These are phyloP conservation scores for Mystacides longicornis DNA, from an alignment of 2,888 invertebrate species.

Conservation along the genomic window DNA sequence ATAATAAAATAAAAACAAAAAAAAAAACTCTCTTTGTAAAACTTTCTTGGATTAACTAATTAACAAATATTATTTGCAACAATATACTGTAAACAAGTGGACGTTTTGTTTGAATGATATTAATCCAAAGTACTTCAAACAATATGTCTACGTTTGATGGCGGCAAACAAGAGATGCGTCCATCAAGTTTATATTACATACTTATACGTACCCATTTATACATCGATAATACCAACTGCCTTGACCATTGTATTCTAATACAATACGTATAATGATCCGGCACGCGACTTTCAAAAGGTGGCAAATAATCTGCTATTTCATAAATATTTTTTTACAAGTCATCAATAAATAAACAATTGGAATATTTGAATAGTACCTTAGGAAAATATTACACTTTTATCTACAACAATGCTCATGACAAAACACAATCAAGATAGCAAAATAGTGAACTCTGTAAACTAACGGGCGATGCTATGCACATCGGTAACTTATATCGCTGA, in stretches of 20 bases:
- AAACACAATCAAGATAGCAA: not conserved
- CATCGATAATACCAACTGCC: not conserved
- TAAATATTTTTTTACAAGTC: no score
- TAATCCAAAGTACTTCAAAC: no score
- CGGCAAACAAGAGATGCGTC: not conserved
- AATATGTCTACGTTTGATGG: not conserved
- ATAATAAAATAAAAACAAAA: no score
- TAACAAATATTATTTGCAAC: no score
- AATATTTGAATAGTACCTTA: not conserved
- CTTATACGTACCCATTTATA: not conserved
- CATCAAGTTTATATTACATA: constrained; percentile 1
- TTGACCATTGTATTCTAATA: constrained; percentile 2
- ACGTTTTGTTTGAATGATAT: no score
- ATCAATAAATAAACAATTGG: no score
- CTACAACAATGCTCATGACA: not conserved
- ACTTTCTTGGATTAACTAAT: no score
- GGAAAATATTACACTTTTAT: not conserved
- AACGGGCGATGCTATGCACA: constrained; percentile 9
- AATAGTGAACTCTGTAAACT: not conserved
- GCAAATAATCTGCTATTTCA: no score
- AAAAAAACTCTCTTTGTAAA: no score
- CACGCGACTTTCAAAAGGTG: not conserved
- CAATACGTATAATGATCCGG: not conserved
- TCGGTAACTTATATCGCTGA: constrained; percentile 17
- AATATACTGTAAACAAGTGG: no score